phyloP scores from a whole-genome alignment of 2,113 vertebrate genomes.

The Parotia lawesii region DNA sequence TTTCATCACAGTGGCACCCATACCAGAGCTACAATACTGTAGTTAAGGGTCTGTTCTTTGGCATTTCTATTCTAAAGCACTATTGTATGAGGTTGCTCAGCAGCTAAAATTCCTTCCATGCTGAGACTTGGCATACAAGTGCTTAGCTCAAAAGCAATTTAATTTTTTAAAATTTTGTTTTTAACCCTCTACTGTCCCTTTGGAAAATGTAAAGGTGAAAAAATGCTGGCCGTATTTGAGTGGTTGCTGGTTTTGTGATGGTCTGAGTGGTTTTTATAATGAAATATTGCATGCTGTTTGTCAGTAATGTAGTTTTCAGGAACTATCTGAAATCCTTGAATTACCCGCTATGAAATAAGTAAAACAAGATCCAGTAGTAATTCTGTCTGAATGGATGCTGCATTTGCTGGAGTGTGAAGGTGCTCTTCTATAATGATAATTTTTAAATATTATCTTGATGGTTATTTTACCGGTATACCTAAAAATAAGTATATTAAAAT shows the following conservation, averaged over 20 bases:
- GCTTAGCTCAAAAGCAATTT: constrained; percentile 59
- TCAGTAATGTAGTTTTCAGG: neutral
- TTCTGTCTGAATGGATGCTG: neutral
- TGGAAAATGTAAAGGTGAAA: constrained; percentile 26
- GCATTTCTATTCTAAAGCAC: constrained; percentile 68
- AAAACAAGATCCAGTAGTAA: neutral
- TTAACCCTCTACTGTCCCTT: neutral
- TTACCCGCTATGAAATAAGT: neutral
- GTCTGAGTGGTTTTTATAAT: neutral
- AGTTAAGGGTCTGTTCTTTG: constrained; percentile 70
- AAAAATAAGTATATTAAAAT: neutral
- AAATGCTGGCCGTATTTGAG: neutral
- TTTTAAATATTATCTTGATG: neutral
- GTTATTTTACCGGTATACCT: neutral
- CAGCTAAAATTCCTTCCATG: constrained; percentile 71
- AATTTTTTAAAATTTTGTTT: constrained; percentile 53
- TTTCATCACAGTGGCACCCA: constrained; percentile 72
- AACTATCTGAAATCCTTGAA: neutral
- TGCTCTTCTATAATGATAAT: neutral
- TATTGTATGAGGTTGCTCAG: constrained; percentile 69
- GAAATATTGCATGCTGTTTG: neutral
- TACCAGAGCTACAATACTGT: constrained; percentile 69
- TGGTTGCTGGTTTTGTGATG: neutral
- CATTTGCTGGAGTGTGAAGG: neutral
- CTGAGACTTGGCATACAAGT: constrained; percentile 67